Base-by-base conservation (phyloP, 2,888 invertebrate genomes). In the Meganola albula region DNA sequence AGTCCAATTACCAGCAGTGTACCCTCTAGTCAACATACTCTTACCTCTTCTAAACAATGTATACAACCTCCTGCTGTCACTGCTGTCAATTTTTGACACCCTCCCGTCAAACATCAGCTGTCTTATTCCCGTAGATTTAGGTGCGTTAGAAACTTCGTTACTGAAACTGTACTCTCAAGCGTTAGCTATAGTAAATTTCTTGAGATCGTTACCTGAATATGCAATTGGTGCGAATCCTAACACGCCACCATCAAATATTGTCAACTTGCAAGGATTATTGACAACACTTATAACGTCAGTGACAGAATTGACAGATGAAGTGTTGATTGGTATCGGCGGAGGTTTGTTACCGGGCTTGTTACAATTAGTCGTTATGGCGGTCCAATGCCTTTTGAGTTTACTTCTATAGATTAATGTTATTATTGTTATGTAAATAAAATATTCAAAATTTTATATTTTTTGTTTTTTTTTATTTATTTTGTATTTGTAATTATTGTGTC, bases 11-110 rank as follows among this genome's bases (percentile, higher is more conserved):
- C 84, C 84, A 49, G 84, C 85, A 0, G 84, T 84, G 0, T 84
- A 84, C 35, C 85, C 84, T 0, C 49, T 85, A 23, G 84, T 84
- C 1, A 85, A 85, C 58, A 77, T 85, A 3, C 67, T 85, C 0
- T 62, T 84, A 0, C 84, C 84, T 0, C 71, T 85, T 0, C 48
- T 85, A 0, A 85, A 85, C 61, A 85, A 84, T 58, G 85, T 85
- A 0, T 85, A 85, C 61, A 85, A 84, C 34, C 73, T 85, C 1
- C 70, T 85, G 0, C 61, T 85, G 0, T 82, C 84, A 0, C 66
- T 85, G 0, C 67, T 85, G 0, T 84, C 84, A 0, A 80, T 84
- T 38, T 84, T 85, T 47, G 84, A 85, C 43, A 80, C 83, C 0
- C 60, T 85, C 0, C 84, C 84, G 0, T 63, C 84, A 0, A 68